Percentiles rank a stretch among this genome's conserved stretches.
These are phyloP conservation scores for Pao palembangensis DNA, from an alignment of 2,113 vertebrate genomes.

Conservation along the genomic window DNA sequence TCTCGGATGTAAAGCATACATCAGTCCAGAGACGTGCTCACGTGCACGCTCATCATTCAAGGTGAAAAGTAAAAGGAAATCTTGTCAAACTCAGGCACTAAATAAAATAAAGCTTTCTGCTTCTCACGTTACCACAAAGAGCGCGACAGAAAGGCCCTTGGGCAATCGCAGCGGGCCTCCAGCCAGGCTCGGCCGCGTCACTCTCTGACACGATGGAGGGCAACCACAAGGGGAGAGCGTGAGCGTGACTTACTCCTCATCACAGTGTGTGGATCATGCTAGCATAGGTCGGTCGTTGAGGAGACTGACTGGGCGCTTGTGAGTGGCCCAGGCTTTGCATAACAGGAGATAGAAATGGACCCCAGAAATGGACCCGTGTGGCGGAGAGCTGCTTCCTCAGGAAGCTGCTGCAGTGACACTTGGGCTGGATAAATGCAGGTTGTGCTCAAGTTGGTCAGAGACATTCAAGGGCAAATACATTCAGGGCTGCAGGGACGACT, in stretches of 20 bases:
- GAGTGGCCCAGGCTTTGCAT: slow-evolving; percentile 50
- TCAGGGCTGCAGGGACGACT: slow-evolving; percentile 42
- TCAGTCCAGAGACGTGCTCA: slow-evolving; percentile 59
- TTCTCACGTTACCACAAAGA: slow-evolving; percentile 46
- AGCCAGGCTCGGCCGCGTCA: slow-evolving; percentile 8
- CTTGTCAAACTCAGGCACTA: slow-evolving; percentile 72
- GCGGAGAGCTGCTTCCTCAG: slow-evolving; percentile 32
- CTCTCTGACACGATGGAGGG: slow-evolving; percentile 18
- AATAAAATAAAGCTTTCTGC: slow-evolving; percentile 73
- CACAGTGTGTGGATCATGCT: slow-evolving; percentile 69
- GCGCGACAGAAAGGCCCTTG: slow-evolving; percentile 12
- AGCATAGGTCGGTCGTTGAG: slow-evolving; percentile 56
- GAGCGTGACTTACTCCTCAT: slow-evolving; percentile 27
- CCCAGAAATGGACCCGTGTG: slow-evolving; percentile 39
- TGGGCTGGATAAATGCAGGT: slow-evolving; percentile 33
- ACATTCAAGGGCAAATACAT: slow-evolving; percentile 48
- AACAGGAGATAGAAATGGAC: slow-evolving; percentile 31
- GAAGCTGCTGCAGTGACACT: slow-evolving; percentile 26
- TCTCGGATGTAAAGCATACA: slow-evolving; percentile 62
- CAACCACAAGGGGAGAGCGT: slow-evolving; percentile 1
- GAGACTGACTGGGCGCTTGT: slow-evolving; percentile 28
- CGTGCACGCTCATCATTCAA: slow-evolving; percentile 68
- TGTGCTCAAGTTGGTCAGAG: slow-evolving; percentile 43
- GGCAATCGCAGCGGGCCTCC: too few relatives aligned
- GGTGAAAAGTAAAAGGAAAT: slow-evolving; percentile 50